Evolutionary conservation across 1,140 invertebrate genomes (phyloP).

Genomic region (Cheumatopsyche charites): DNA sequence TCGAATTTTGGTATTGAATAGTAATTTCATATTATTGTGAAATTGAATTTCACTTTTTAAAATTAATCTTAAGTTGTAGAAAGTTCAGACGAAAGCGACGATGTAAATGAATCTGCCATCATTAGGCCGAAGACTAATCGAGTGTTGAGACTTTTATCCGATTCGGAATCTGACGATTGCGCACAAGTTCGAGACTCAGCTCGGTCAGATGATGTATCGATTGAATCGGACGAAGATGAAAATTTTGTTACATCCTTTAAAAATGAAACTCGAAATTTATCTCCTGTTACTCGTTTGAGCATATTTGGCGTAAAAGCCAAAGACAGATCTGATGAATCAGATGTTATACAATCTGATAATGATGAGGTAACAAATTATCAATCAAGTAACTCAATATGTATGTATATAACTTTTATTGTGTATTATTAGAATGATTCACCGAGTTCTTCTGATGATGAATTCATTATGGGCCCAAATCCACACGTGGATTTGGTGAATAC

Average conservation of each 20-base stretch:
- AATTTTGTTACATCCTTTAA: neutral
- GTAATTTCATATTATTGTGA: no score
- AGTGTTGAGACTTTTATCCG: neutral
- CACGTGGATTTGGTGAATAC: no score
- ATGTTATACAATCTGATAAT: constrained; percentile 58
- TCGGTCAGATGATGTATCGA: no score
- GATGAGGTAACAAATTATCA: constrained; percentile 53
- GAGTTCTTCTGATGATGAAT: no score
- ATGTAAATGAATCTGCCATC: neutral
- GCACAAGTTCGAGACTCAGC: no score
- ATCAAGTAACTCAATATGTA: neutral
- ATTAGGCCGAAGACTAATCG: constrained; percentile 7
- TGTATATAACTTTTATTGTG: no score
- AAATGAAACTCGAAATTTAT: constrained; percentile 55
- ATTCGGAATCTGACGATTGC: constrained; percentile 7
- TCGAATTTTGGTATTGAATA: no score
- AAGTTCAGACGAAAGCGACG: neutral
- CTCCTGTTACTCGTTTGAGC: constrained; percentile 58
- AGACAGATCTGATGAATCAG: constrained; percentile 57
- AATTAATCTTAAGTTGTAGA: neutral
- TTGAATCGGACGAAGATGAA: no score
- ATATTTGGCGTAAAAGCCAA: constrained; percentile 57
- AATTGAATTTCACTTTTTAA: no score
- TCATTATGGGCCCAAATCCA: no score
- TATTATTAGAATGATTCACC: no score